A percentile compares a stretch with the other conserved stretches of the same genome.
phyloP scores from a whole-genome alignment of 2,888 invertebrate species.

The Chorisops tibialis region DNA sequence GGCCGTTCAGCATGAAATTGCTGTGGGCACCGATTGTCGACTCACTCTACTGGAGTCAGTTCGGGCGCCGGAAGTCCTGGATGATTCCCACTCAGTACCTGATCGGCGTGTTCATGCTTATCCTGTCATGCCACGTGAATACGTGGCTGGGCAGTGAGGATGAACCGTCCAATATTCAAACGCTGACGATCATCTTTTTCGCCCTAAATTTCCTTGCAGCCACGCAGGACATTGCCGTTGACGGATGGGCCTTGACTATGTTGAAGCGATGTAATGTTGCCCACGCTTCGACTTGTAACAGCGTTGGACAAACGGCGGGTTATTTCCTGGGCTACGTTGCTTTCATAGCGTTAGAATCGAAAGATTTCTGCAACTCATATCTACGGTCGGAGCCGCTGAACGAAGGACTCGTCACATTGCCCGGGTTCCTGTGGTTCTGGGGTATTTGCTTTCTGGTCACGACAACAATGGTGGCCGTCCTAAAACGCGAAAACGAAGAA shows the following conservation, averaged over 20 bases:
- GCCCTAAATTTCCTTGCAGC: constrained; percentile 93
- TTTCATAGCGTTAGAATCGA: constrained; percentile 93
- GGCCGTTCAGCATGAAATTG: constrained; percentile 91
- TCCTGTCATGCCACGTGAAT: constrained; percentile 72
- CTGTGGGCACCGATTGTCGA: constrained; percentile 99
- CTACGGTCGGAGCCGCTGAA: constrained; percentile 68
- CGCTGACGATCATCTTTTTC: constrained; percentile 85
- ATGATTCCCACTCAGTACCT: constrained; percentile 91
- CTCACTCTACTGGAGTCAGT: constrained; percentile 74
- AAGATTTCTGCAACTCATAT: constrained; percentile 93
- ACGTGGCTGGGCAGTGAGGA: constrained; percentile 70
- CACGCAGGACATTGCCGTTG: constrained; percentile 98
- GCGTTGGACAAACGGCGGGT: constrained; percentile 97
- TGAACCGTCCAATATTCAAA: constrained; percentile 64
- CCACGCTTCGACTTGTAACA: constrained; percentile 98
- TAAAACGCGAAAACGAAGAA: constrained; percentile 74
- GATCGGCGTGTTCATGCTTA: constrained; percentile 84
- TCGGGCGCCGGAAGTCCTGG: constrained; percentile 95
- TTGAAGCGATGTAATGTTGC: constrained; percentile 94
- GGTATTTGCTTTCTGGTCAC: constrained; percentile 85
- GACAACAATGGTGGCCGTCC: constrained; percentile 82
- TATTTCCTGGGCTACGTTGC: constrained; percentile 95
- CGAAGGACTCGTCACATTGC: constrained; percentile 68
- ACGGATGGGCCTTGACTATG: constrained; percentile 99
- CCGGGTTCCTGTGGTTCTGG: constrained; percentile 93